These are phyloP conservation scores for Notodonta dromedarius DNA, from an alignment of 2,888 invertebrate genomes.

Conservation along the genomic window DNA sequence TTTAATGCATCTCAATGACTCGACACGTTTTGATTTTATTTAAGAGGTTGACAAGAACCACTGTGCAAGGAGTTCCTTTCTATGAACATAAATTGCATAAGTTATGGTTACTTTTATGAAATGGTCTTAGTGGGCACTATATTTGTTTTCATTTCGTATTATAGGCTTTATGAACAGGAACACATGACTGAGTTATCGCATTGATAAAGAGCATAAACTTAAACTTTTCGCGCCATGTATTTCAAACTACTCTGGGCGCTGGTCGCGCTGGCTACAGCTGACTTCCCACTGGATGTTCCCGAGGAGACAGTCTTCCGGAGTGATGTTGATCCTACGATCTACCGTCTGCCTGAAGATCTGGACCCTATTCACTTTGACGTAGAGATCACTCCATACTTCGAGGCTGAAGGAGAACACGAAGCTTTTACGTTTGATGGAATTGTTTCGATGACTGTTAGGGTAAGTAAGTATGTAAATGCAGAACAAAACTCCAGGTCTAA, in stretches of 20 bases:
- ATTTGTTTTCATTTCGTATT: too few species aligned
- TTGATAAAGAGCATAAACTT: not conserved
- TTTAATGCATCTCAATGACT: too few species aligned
- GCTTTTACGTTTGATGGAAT: constrained; percentile 77
- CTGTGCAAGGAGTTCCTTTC: too few species aligned
- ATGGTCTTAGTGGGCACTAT: too few species aligned
- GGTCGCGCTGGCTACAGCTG: constrained; percentile 48
- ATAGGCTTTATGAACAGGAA: too few species aligned
- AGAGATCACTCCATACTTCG: constrained; percentile 81
- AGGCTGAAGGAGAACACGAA: constrained; percentile 51
- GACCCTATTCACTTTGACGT: constrained; percentile 81
- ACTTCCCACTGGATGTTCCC: constrained; percentile 58
- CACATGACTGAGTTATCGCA: too few species aligned
- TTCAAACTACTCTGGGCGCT: constrained; percentile 51
- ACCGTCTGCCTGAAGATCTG: constrained; percentile 72
- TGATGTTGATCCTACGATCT: constrained; percentile 42
- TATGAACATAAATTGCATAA: too few species aligned
- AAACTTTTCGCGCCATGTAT: constrained; percentile 36
- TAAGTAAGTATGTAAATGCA: constrained; percentile 53
- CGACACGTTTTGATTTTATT: too few species aligned
- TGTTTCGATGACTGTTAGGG: constrained; percentile 65
- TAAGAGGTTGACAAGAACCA: too few species aligned
- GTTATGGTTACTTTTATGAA: too few species aligned
- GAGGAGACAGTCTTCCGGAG: constrained; percentile 37
- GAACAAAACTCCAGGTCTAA: too few species aligned